Evolutionary conservation across 2,888 invertebrate species (phyloP).

Genomic region (Caradrina clavipalpis): DNA sequence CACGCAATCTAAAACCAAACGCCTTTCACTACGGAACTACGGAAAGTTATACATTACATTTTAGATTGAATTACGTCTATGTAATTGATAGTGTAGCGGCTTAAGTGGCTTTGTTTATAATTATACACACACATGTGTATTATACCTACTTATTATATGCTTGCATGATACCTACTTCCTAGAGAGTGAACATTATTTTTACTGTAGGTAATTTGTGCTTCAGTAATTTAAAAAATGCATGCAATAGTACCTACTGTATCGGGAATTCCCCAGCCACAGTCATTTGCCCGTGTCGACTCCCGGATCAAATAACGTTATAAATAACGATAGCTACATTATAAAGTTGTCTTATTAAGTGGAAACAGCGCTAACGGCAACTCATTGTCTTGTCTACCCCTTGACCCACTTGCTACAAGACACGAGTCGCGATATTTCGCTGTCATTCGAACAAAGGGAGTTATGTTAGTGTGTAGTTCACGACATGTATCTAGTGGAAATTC

Average conservation of each 20-base stretch:
- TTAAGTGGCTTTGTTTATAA: slow-evolving; percentile 14
- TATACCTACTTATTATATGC: background rate
- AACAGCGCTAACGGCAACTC: slow-evolving; percentile 46
- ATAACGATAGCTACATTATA: too few relatives aligned
- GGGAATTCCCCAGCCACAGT: too few relatives aligned
- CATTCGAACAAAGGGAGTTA: slow-evolving; percentile 39
- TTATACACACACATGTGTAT: background rate
- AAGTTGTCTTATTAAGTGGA: too few relatives aligned
- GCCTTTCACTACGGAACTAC: slow-evolving; percentile 54
- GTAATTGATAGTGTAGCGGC: slow-evolving; percentile 43
- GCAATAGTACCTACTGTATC: too few relatives aligned
- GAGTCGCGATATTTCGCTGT: slow-evolving; percentile 34
- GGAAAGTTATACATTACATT: slow-evolving; percentile 31
- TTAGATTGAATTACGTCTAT: slow-evolving; percentile 30
- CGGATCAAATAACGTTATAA: too few relatives aligned
- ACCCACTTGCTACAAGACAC: slow-evolving; percentile 61
- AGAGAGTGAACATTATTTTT: too few relatives aligned
- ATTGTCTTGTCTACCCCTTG: slow-evolving; percentile 65
- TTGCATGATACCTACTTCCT: background rate
- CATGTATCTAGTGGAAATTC: background rate
- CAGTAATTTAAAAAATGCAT: too few relatives aligned
- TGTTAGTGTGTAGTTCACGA: background rate
- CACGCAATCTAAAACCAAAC: slow-evolving; percentile 40
- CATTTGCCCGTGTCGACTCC: too few relatives aligned
- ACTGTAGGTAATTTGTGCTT: too few relatives aligned